Base-by-base conservation (phyloP, 1,140 invertebrate species). In the Druon quercuslanigerum region DNA sequence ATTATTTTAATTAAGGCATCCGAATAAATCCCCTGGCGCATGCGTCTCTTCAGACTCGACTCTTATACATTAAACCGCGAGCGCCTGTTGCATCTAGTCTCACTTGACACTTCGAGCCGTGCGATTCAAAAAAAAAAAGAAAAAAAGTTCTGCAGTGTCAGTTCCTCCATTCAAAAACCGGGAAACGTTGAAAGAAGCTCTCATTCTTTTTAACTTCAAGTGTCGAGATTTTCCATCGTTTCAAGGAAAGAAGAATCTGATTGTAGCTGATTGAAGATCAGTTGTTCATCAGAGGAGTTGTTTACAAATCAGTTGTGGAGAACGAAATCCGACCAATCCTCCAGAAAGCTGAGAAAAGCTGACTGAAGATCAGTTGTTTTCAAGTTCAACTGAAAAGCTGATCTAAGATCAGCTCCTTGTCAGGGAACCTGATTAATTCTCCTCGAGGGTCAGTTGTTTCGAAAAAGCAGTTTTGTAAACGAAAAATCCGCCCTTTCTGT, bases 11-110 rank as follows among this genome's bases (percentile, higher is more conserved):
- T 40, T 46, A 40, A 66, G 20, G 33, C 33, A 40, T 25, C 60
- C 25, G 0, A 5, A 33, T 33, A 66, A 66, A 46, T 46, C 25
- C 14, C n/a, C 13, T 16, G 3, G 60, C 60, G 60, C 60, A 66
- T 66, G 60, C 60, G 60, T 25, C 16, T 14, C 5, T 33, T 40
- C 6, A 14, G 25, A 13, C 60, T 7, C 14, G 11, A 40, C 60
- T 66, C 16, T 40, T 66, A 66, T 46, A 66, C 60, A 66, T 40
- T 16, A 25, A 40, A 66, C 9, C 33, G 60, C 60, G 60, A 66
- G 60, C 13, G 60, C 60, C 60, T 66, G 60, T 66, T 66, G 60
- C 60, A 40, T 40, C 60, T 66, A 66, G 60, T 66, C 33, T 66
- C 60, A 40, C 25, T 66, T 20, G 25, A 40, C 60, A 33, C 40